Conservation (phyloP, 2,113 vertebrate genomes). For the Thalassarche chlororhynchos region DNA sequence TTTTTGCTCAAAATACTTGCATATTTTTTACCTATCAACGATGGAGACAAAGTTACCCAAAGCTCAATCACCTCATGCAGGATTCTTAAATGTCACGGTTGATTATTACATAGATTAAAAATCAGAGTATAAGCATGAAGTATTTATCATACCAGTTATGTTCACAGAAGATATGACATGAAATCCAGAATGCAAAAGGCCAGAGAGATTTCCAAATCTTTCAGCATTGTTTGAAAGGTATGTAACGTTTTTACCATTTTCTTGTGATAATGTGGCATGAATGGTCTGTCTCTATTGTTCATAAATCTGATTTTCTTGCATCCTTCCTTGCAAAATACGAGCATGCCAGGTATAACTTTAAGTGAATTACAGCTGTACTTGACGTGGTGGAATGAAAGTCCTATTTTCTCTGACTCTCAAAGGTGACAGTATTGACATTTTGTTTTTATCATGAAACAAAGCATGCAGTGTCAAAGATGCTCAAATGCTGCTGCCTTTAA, state of each 20-base stretch:
- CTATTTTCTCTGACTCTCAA: neutral
- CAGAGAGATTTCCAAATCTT: neutral
- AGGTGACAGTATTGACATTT: neutral
- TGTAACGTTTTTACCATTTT: neutral
- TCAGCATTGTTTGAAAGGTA: neutral
- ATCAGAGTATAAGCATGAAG: neutral
- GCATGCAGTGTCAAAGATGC: neutral
- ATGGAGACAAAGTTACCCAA: neutral
- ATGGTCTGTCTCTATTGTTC: neutral
- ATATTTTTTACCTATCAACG: neutral
- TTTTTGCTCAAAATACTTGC: neutral
- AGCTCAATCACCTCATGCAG: neutral
- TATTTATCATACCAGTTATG: neutral
- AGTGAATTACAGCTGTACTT: neutral
- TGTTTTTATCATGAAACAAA: neutral
- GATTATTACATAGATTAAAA: neutral
- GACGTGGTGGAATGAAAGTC: neutral
- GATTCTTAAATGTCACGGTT: neutral
- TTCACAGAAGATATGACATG: neutral
- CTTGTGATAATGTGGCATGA: neutral
- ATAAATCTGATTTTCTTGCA: neutral
- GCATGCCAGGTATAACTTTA: neutral
- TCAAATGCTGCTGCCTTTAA: neutral
- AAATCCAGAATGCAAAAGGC: neutral
- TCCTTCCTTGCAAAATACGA: neutral